A percentile compares a stretch with the other conserved stretches of the same genome.
Evolutionary conservation across 2,888 invertebrate species (phyloP).

Genomic region (Philonicus albiceps): DNA sequence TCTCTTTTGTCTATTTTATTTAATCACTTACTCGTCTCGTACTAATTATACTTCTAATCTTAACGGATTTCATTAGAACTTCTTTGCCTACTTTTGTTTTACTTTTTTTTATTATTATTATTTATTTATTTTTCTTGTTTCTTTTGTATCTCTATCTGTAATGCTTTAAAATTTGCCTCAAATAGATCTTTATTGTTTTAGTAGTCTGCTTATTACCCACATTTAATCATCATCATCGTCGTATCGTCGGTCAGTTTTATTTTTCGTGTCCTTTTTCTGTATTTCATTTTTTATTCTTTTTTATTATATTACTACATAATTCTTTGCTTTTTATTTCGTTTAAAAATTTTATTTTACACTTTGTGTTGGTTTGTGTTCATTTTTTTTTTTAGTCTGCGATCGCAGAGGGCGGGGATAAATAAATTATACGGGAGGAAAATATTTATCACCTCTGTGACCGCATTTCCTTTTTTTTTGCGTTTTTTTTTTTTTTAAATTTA

Average conservation of each 20-base stretch:
- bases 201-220: constrained; percentile 19
- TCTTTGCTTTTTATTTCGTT: not conserved
- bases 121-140: not conserved
- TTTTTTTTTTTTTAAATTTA: constrained; percentile 47
- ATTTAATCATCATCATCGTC: not conserved
- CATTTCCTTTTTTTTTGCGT: not conserved
- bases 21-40: constrained; percentile 22
- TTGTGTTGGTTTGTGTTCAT: constrained; percentile 28
- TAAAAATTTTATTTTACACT: constrained; percentile 35
- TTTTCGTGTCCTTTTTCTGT: not conserved
- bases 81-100: constrained; percentile 29
- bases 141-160: constrained; percentile 25
- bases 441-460: not conserved
- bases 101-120: not conserved
- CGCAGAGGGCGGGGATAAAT: not conserved
- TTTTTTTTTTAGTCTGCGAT: constrained; percentile 24
- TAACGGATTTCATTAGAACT: constrained; percentile 31
- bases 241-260: not conserved
- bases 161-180: constrained; percentile 33
- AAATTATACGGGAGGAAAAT: constrained; percentile 26
- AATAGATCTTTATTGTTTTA: constrained; percentile 35
- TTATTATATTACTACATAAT: constrained; percentile 6
- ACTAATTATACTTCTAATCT: constrained; percentile 28
- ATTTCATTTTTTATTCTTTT: no score
- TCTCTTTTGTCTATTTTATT: constrained; percentile 25